These are phyloP conservation scores for Lomographa bimaculata DNA, from an alignment of 2,888 invertebrate species.

Conservation along the genomic window DNA sequence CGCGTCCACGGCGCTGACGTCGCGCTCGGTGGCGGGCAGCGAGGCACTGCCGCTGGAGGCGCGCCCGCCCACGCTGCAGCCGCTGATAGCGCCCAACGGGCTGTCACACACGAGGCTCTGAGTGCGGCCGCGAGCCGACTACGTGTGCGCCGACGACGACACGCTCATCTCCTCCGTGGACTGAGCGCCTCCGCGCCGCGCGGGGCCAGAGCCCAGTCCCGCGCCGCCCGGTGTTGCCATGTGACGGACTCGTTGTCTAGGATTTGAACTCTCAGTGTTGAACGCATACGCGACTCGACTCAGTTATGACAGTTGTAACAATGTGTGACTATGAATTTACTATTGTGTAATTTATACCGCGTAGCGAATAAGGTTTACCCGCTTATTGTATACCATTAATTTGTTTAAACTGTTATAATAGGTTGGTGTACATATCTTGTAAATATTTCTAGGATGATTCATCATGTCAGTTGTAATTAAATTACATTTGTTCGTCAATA, in stretches of 20 bases:
- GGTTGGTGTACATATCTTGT: conserved; percentile 84
- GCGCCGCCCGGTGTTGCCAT: conserved; percentile 38
- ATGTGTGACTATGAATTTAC: conserved; percentile 79
- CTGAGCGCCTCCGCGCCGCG: conserved; percentile 39
- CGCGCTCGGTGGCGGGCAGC: conserved; percentile 64
- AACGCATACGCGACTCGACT: neutral
- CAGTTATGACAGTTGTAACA: conserved; percentile 53
- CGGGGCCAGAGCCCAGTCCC: conserved; percentile 64
- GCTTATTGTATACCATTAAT: conserved; percentile 65
- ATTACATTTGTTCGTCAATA: conserved; percentile 53
- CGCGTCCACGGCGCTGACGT: conserved; percentile 78
- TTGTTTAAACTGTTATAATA: conserved; percentile 59
- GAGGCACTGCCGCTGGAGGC: conserved; percentile 65
- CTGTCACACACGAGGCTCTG: conserved; percentile 69
- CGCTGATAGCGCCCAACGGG: conserved; percentile 69
- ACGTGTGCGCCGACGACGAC: conserved; percentile 60
- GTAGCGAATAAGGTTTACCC: conserved; percentile 62
- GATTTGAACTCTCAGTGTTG: no score
- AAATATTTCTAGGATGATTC: conserved; percentile 71
- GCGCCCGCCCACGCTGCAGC: conserved; percentile 56
- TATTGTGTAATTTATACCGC: conserved; percentile 72
- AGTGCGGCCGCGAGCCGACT: conserved; percentile 63
- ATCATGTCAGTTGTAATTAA: conserved; percentile 73
- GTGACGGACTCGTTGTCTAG: no score
- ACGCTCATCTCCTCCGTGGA: conserved; percentile 69